Base-by-base conservation (phyloP, 92 coral and sea anemone species). In the Porites lobata region DNA sequence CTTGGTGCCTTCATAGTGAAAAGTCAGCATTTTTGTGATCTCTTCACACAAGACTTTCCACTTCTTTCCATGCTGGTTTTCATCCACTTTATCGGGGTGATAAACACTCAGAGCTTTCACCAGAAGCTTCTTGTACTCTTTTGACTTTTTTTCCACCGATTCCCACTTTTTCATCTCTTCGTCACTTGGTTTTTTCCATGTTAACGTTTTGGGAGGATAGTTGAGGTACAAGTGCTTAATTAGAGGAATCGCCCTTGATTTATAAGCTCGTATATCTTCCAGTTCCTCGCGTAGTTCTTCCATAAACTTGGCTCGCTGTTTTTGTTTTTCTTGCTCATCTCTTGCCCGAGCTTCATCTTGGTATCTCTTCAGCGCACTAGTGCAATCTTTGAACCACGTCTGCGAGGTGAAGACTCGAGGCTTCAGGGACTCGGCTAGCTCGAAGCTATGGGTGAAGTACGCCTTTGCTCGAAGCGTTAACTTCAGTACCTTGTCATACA, bases 11-110 rank as follows among this genome's bases (percentile, higher is more conserved):
- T 96, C 96, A 62, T 91, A 94, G 64, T 90, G 91, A 29, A 78
- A 51, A 68, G 87, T 89, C 18, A 96, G 76, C 74, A 90, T 74
- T 77, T 96, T 96, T 18, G 96, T 91, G 56, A 94, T 94, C 73
- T 96, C 99, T 67, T 93, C 98, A 20, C 94, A 85, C 50, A 96
- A 86, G 0, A 95, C 90, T 65, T 94, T 90, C 99, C 99, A 96
- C 8, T 94, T 94, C 86, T 75, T 92, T 1, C 99, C 99, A 72
- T 94, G 91, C 14, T 87, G 69, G 15, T 80, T 84, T 19, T 87
- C 95, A 65, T 91, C 84, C 8, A 94, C 91, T 64, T 89, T 87
- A 47, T 94, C 99, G 5, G 99, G 99, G 70, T 96, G 99, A 80
- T 96, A 96, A 57, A 77, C 88, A 50, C 73, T 70, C 19, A 94